These are phyloP conservation scores for Agapornis roseicollis DNA, from an alignment of 2,113 vertebrate species.

Conservation along the genomic window DNA sequence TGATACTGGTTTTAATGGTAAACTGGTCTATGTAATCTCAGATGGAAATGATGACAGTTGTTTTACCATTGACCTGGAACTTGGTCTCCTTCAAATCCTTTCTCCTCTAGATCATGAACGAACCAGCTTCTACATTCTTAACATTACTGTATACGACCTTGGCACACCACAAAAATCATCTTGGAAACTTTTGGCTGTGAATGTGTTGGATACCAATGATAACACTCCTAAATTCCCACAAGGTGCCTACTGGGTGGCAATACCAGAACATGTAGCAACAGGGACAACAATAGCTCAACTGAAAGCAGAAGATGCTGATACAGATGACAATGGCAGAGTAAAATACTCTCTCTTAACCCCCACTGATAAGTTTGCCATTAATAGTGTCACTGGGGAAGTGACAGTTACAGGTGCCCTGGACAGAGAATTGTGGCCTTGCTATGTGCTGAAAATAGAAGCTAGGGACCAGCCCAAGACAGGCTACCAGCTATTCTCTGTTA, in stretches of 20 bases:
- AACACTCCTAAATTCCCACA: slow-evolving; percentile 86
- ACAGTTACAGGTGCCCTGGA: slow-evolving; percentile 82
- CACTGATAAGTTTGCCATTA: slow-evolving; percentile 83
- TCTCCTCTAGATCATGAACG: slow-evolving; percentile 87
- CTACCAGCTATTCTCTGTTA: slow-evolving; percentile 80
- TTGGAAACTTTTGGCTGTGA: slow-evolving; percentile 90
- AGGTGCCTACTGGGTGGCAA: slow-evolving; percentile 80
- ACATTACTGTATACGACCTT: slow-evolving; percentile 91
- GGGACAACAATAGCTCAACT: slow-evolving; percentile 82
- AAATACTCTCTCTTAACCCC: slow-evolving; percentile 84
- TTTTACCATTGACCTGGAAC: slow-evolving; percentile 86
- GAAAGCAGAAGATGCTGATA: slow-evolving; percentile 82
- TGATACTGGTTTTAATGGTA: slow-evolving; percentile 88
- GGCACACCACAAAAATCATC: slow-evolving; percentile 87
- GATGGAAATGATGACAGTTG: slow-evolving; percentile 91
- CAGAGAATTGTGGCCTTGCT: slow-evolving; percentile 81
- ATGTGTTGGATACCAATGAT: slow-evolving; percentile 91
- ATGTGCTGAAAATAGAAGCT: slow-evolving; percentile 86
- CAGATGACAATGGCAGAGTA: slow-evolving; percentile 79
- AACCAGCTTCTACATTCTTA: slow-evolving; percentile 90
- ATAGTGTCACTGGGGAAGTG: slow-evolving; percentile 85
- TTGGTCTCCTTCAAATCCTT: slow-evolving; percentile 83
- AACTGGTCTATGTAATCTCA: slow-evolving; percentile 86
- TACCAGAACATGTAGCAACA: slow-evolving; percentile 82
- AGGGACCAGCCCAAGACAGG: slow-evolving; percentile 83